Evolutionary conservation across 2,888 invertebrate genomes (phyloP).

Genomic region (Trichogramma dendrolimi): DNA sequence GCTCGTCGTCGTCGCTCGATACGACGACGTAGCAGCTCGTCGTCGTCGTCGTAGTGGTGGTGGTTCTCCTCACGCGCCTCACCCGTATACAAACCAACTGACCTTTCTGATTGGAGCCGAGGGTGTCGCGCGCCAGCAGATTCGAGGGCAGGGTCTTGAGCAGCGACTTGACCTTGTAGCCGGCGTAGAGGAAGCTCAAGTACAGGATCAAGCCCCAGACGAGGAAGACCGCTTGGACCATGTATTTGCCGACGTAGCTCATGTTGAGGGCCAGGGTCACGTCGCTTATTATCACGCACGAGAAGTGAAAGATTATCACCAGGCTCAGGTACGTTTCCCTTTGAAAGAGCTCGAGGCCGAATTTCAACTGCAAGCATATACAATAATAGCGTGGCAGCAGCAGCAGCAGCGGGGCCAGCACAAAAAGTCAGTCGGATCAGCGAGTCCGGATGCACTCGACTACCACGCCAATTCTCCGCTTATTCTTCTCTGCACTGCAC

Average conservation of each 20-base stretch:
- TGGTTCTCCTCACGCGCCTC: not conserved
- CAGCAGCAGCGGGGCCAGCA: too few relatives aligned
- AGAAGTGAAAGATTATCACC: constrained; percentile 56
- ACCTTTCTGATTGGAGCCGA: constrained; percentile 52
- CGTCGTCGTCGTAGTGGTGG: too few relatives aligned
- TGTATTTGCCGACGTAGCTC: constrained; percentile 52
- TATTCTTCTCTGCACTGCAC: too few relatives aligned
- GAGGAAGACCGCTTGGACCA: constrained; percentile 56
- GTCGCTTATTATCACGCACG: constrained; percentile 54
- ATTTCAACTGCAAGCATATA: constrained; percentile 47
- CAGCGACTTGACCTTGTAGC: constrained; percentile 53
- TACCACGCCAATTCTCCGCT: too few relatives aligned
- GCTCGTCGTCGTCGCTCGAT: too few relatives aligned
- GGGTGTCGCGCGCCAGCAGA: constrained; percentile 49
- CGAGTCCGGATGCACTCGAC: too few relatives aligned
- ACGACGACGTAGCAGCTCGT: too few relatives aligned
- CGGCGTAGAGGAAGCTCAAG: constrained; percentile 56
- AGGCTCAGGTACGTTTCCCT: constrained; percentile 55
- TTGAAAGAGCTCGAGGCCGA: constrained; percentile 54
- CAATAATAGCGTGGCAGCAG: too few relatives aligned
- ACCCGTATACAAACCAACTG: constrained; percentile 22
- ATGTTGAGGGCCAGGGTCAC: constrained; percentile 53
- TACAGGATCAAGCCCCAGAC: constrained; percentile 57
- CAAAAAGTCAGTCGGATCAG: too few relatives aligned
- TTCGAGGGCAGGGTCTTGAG: constrained; percentile 51